A percentile compares a stretch with the other conserved stretches of the same genome.
Evolutionary conservation across 2,888 invertebrate genomes (phyloP).

Genomic region (Plebejus anna): DNA sequence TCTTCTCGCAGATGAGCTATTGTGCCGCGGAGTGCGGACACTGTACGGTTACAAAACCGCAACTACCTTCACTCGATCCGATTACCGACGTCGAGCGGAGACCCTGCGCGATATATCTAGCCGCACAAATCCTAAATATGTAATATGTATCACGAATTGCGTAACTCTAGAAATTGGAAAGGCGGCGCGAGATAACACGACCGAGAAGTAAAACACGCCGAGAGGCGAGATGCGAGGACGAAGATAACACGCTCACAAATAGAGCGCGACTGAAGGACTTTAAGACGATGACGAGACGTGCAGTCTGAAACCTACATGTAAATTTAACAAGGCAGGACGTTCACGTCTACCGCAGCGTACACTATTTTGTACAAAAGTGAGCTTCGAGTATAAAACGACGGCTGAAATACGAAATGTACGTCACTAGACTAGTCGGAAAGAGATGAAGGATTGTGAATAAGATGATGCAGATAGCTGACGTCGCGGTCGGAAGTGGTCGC

Average conservation of each 20-base stretch:
- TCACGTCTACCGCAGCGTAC: too few relatives aligned
- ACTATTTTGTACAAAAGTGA: too few relatives aligned
- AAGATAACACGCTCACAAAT: not conserved
- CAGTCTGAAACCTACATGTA: too few relatives aligned
- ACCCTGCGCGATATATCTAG: slow-evolving; percentile 1
- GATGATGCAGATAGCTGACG: slow-evolving; percentile 5
- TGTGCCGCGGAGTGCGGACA: not conserved
- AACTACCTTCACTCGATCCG: slow-evolving; percentile 1
- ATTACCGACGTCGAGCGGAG: not conserved
- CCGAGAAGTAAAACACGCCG: not conserved
- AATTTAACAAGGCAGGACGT: too few relatives aligned
- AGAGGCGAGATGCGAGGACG: not conserved
- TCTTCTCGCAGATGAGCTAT: not conserved
- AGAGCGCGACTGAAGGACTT: not conserved
- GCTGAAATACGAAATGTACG: not conserved
- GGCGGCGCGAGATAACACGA: slow-evolving; percentile 1
- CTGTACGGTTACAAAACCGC: not conserved
- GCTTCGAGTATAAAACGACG: not conserved
- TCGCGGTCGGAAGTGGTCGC: slow-evolving; percentile 1
- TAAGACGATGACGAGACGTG: too few relatives aligned
- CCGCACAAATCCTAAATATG: not conserved
- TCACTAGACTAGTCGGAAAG: not conserved
- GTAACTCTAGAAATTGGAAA: slow-evolving; percentile 17
- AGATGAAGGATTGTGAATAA: not conserved
- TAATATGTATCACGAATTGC: not conserved